Percentiles rank a stretch among this genome's conserved stretches.
phyloP scores from a whole-genome alignment of 53 echinoderm and acorn worm species.

The Zoroaster sp. region DNA sequence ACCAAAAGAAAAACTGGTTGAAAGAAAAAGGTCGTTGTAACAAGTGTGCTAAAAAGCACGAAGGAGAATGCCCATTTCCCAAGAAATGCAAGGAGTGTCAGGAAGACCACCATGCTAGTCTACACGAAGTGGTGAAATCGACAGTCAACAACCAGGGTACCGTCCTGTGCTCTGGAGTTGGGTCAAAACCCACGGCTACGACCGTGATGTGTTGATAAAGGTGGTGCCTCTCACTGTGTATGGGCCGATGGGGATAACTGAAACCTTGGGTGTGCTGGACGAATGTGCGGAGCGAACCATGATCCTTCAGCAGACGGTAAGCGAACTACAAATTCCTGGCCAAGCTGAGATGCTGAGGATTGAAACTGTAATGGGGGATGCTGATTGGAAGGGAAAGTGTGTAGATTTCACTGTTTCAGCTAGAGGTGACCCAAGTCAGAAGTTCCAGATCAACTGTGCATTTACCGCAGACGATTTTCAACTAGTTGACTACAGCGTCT shows the following conservation, averaged over 20 bases:
- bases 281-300: conserved; percentile 9
- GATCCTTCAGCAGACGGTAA: neutral
- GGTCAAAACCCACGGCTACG: conserved; percentile 8
- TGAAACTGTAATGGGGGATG: conserved; percentile 17
- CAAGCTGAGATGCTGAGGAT: neutral
- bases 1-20: conserved; percentile 14
- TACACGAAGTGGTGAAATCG: conserved; percentile 22
- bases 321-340: neutral
- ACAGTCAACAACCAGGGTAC: neutral
- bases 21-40: conserved; percentile 4
- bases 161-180: conserved; percentile 21
- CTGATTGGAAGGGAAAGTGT: conserved; percentile 17
- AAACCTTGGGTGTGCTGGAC: conserved; percentile 21
- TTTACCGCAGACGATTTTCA: neutral
- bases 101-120: conserved; percentile 27
- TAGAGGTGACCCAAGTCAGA: neutral
- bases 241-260: neutral
- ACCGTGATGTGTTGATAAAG: conserved; percentile 23
- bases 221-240: conserved; percentile 31
- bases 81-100: conserved; percentile 28
- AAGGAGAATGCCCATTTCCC: conserved; percentile 13
- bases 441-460: conserved; percentile 27
- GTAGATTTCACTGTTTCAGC: conserved; percentile 16
- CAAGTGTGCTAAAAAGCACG: conserved; percentile 34
- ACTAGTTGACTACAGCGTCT: conserved; percentile 5